Evolutionary conservation across 2,113 vertebrate species (phyloP).

Genomic region (Polypterus bichir): DNA sequence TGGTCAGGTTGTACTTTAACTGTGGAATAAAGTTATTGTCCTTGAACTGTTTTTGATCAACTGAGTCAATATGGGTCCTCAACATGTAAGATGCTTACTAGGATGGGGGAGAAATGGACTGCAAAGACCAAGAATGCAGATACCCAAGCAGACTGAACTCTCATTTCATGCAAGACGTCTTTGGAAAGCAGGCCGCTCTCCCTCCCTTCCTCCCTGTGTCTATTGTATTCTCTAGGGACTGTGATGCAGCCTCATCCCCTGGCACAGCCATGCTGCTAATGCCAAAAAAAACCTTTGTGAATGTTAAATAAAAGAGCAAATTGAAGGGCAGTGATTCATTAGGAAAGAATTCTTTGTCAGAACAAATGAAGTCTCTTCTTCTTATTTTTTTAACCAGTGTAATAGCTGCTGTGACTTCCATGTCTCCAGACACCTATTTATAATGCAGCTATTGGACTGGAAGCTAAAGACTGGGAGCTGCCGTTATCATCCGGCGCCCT

Average conservation of each 20-base stretch:
- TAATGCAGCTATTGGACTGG: not conserved
- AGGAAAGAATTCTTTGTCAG: conserved; percentile 38
- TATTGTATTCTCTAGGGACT: conserved; percentile 25
- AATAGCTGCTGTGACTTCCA: conserved; percentile 12
- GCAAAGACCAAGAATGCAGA: too few relatives aligned
- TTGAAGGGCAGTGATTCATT: conserved; percentile 45
- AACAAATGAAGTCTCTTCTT: conserved; percentile 35
- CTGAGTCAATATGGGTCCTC: not conserved
- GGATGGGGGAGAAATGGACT: too few relatives aligned
- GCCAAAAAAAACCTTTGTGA: conserved; percentile 38
- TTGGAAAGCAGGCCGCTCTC: not conserved
- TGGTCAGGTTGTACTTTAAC: too few relatives aligned
- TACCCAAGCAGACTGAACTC: not conserved
- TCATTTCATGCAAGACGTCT: not conserved
- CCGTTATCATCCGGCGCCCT: not conserved
- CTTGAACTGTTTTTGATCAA: too few relatives aligned
- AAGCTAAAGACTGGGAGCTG: not conserved
- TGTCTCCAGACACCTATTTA: conserved; percentile 17
- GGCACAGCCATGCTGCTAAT: conserved; percentile 30
- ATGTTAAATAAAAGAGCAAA: conserved; percentile 46
- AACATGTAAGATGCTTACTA: too few relatives aligned
- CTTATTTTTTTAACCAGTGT: conserved; percentile 19
- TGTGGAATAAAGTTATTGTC: too few relatives aligned
- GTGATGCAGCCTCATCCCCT: conserved; percentile 24
- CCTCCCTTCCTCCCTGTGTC: not conserved